Conservation (phyloP, 1,140 invertebrate species). For the Cydia fagiglandana region DNA sequence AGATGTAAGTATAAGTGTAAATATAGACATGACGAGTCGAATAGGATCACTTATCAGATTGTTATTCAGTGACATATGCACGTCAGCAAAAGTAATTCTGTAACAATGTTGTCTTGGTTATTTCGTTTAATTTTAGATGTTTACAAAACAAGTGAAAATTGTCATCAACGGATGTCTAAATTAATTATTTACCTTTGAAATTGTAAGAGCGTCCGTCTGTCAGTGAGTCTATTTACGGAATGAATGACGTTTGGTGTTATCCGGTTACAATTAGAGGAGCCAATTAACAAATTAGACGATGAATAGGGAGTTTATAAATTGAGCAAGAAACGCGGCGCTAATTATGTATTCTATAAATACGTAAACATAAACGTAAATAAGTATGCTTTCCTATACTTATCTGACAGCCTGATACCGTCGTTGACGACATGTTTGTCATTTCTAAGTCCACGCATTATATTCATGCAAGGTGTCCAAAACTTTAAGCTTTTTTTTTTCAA, state of each 20-base stretch:
- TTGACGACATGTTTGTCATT: too few species aligned
- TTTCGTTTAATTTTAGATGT: conserved; percentile 15
- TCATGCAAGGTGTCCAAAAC: too few species aligned
- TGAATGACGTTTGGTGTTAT: conserved; percentile 26
- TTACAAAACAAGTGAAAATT: conserved; percentile 16
- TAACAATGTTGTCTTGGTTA: background rate
- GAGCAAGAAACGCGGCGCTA: background rate
- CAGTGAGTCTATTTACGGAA: conserved; percentile 1
- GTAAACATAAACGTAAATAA: background rate
- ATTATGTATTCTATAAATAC: too few species aligned
- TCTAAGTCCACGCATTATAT: too few species aligned
- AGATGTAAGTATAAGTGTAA: too few species aligned
- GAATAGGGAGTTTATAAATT: background rate
- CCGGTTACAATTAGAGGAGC: conserved; percentile 18
- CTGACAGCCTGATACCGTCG: too few species aligned
- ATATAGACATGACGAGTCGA: too few species aligned
- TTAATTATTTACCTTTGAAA: conserved; percentile 24
- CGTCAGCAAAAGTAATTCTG: background rate
- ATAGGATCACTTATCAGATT: too few species aligned
- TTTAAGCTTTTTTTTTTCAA: too few species aligned
- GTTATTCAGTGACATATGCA: too few species aligned
- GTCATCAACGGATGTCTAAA: conserved; percentile 17
- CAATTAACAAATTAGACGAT: conserved; percentile 17
- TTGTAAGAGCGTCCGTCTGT: background rate
- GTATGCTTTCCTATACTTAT: background rate